These are phyloP conservation scores for Kuschelorhynchus macadamiae DNA, from an alignment of 2,888 invertebrate genomes.

Conservation along the genomic window DNA sequence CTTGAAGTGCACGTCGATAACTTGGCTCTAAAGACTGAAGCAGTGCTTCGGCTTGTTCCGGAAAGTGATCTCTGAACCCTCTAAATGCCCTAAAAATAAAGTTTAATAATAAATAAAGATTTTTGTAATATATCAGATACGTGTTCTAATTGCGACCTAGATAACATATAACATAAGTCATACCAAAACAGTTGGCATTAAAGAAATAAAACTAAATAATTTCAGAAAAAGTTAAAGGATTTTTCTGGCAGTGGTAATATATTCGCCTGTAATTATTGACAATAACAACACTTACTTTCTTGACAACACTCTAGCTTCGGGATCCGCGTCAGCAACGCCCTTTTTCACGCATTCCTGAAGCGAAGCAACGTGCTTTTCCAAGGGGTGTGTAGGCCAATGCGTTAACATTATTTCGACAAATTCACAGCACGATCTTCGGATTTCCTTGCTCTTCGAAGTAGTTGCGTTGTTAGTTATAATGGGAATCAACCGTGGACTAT, in stretches of 20 bases:
- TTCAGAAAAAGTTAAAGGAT: too few relatives aligned
- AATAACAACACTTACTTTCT: conserved; percentile 82
- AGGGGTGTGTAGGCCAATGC: conserved; percentile 86
- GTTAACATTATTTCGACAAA: conserved; percentile 87
- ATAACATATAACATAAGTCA: too few relatives aligned
- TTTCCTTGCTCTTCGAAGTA: conserved; percentile 92
- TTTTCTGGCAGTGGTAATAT: too few relatives aligned
- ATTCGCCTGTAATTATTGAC: too few relatives aligned
- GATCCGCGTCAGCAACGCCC: conserved; percentile 94
- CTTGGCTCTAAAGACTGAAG: conserved; percentile 86
- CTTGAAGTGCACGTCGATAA: conserved; percentile 76
- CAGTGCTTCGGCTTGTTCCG: conserved; percentile 88
- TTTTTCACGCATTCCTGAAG: conserved; percentile 88
- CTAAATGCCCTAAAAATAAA: conserved; percentile 82
- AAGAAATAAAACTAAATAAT: too few relatives aligned
- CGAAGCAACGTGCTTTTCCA: conserved; percentile 85
- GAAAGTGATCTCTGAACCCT: conserved; percentile 91
- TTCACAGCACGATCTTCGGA: conserved; percentile 84
- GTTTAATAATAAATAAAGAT: too few relatives aligned
- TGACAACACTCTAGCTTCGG: conserved; percentile 85
- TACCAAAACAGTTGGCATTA: too few relatives aligned
- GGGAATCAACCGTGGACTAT: conserved; percentile 84
- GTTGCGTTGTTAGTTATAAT: conserved; percentile 82
- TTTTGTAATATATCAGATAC: too few relatives aligned
- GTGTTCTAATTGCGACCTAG: too few relatives aligned